These are phyloP conservation scores for Catostylus mosaicus DNA, from an alignment of 30 jellyfish, hydroid and myxozoan species.

Conservation along the genomic window DNA sequence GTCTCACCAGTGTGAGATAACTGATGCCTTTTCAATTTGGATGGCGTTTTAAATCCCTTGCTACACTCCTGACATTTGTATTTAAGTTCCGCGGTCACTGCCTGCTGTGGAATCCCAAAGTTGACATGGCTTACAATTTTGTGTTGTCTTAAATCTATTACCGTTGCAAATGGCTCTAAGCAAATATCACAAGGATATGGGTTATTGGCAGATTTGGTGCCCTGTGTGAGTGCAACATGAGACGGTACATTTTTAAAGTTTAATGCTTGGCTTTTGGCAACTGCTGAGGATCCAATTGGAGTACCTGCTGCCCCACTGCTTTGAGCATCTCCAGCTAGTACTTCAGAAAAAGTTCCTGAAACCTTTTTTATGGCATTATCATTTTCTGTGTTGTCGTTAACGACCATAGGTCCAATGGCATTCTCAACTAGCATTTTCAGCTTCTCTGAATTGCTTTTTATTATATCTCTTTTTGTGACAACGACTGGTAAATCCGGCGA, in stretches of 20 bases:
- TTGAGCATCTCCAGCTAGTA: neutral
- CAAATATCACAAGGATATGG: slow-evolving; percentile 25
- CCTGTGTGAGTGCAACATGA: neutral
- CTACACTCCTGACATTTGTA: slow-evolving; percentile 53
- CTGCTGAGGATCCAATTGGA: neutral
- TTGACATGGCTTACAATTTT: slow-evolving; percentile 2
- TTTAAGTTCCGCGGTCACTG: slow-evolving; percentile 16
- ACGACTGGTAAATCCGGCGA: slow-evolving; percentile 58
- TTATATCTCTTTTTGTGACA: slow-evolving; percentile 13
- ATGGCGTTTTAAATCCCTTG: slow-evolving; percentile 60
- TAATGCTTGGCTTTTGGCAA: neutral
- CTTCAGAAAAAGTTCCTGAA: neutral
- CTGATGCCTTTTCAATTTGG: slow-evolving; percentile 48
- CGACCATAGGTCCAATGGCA: slow-evolving; percentile 19
- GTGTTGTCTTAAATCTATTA: slow-evolving; percentile 12
- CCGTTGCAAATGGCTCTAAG: slow-evolving; percentile 10
- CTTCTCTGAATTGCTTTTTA: slow-evolving; percentile 56
- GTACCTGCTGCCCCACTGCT: neutral
- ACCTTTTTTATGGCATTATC: neutral
- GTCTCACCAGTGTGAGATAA: slow-evolving; percentile 56
- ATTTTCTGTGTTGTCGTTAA: neutral
- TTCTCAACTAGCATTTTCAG: slow-evolving; percentile 46
- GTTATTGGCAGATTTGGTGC: slow-evolving; percentile 8
- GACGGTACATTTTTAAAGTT: neutral
- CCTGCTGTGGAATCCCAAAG: neutral